Percentiles rank a stretch among this genome's conserved stretches.
Evolutionary conservation across 2,113 vertebrate species (phyloP).

Genomic region (Dasyurus viverrinus): DNA sequence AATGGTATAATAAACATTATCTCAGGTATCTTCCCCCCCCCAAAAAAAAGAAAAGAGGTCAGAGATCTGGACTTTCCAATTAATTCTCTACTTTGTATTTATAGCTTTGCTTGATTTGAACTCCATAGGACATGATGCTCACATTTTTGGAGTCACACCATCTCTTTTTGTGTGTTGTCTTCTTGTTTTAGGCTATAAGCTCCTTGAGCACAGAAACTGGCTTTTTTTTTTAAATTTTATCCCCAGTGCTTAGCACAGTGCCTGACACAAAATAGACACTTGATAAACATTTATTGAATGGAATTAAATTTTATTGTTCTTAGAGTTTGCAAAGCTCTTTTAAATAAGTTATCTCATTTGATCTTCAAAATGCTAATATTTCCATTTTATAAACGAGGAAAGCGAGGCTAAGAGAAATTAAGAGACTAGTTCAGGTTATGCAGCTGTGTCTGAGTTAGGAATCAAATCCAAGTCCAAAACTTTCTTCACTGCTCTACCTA

Average conservation of each 20-base stretch:
- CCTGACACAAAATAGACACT: not conserved
- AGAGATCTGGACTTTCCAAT: not conserved
- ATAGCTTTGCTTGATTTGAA: too few relatives aligned
- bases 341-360: not conserved
- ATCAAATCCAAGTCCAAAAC: not conserved
- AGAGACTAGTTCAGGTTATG: not conserved
- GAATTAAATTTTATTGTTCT: slow-evolving; percentile 6
- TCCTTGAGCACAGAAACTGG: not conserved
- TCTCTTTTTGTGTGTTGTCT: not conserved
- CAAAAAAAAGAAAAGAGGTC: not conserved
- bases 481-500: not conserved
- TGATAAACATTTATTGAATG: not conserved
- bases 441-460: not conserved
- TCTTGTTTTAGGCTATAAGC: not conserved
- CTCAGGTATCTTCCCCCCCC: too few relatives aligned
- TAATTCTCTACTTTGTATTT: too few relatives aligned
- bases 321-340: not conserved
- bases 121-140: too few relatives aligned
- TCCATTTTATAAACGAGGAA: not conserved
- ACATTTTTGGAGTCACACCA: too few relatives aligned
- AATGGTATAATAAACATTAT: too few relatives aligned
- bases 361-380: not conserved
- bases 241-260: not conserved
- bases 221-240: not conserved
- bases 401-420: not conserved